Base-by-base conservation (phyloP, 2,797 vertebrate genomes). In the Coregonus ussuriensis region DNA sequence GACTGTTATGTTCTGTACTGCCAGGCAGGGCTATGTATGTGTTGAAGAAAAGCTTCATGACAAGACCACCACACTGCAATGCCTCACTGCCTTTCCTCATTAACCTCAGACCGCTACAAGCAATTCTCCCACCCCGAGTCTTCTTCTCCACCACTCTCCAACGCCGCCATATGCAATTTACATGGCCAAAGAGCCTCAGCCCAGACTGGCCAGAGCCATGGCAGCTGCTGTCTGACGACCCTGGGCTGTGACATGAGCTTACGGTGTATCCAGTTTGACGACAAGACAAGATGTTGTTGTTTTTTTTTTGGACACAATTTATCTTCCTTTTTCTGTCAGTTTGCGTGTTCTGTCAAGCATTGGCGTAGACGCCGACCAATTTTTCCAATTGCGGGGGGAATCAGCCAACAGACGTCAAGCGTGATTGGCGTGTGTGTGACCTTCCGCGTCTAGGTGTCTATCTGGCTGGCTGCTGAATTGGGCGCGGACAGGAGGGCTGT, bases 391-490 rank as follows among this genome's bases (percentile, higher is more conserved):
- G n/a, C 25, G 25, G 11, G 25, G 63, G 5, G 29, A 59, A 59
- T 59, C n/a, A 59, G 56, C 56, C 7, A 59, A 7, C 35, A 35
- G 33, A 6, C 31, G 68, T 69, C 31, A 47, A 13, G 47, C 11
- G 37, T 52, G 16, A 18, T 52, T 21, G 69, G 16, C 41, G 59
- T 63, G 51, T 74, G 33, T 74, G 33, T 74, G 54, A 41, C 35
- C 62, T 7, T 74, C 54, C 18, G 3, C 47, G 59, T 74, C 65
- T 67, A 72, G n/a, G 63, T 80, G 51, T 68, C 14, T 74, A 74
- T 80, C 62, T 51, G 47, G 21, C 66, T 71, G 66, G 59, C 21
- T 29, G 59, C 7, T 63, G 16, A 3, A 63, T 63, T 2, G 66
- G 63, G 72, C 71, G 75, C 47, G n/a, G 56, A 52, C 70, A 51